Evolutionary conservation across 2,888 invertebrate genomes (phyloP), one percentile per base, ranked within the genome.

Genomic region (Hemicrepidius hirtus): DNA sequence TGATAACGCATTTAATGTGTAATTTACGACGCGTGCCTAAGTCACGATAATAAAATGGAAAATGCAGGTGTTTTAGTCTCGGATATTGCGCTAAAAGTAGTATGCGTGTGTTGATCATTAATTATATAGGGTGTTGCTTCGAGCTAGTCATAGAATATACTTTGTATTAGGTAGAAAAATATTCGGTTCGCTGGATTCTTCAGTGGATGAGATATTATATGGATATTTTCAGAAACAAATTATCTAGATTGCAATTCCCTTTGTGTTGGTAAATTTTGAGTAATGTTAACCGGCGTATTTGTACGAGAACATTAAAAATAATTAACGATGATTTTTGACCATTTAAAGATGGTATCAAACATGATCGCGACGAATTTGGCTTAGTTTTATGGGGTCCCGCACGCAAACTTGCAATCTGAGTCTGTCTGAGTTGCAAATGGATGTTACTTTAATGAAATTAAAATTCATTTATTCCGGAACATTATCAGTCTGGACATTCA

Each of bases 381-480:
- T 59, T 24, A 73, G 66, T 66, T 73, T 73, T 73, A 73, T 73
- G 70, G 69, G 37, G 60, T 32, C 53, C 76, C 78, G 79, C 85
- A 85, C 85, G 85, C 85, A 80, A 85, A 83, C 82, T 77, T 75
- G 84, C 83, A 84, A 85, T 84, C 85, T 84, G 83, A 83, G 83
- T 83, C 82, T 80, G 83, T 84, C 83, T 80, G 82, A 79, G 74
- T 82, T 73, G 82, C 81, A 81, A 84, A 83, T 82, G 82, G 82
- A 81, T 80, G 80, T 82, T 82, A 82, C 84, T 84, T 85, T 85
- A 85, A 85, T 85, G 85, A 86, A 85, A 86, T 85, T 86, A 85
- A 85, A 85, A 86, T 85, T 85, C 85, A 85, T 86, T 85, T 85
- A 86, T 86, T 85, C 85, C 82, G 80, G 84, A 80, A 83, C 84